Base-by-base conservation (phyloP, 2,113 vertebrate genomes). In the Acanthochromis polyacanthus region DNA sequence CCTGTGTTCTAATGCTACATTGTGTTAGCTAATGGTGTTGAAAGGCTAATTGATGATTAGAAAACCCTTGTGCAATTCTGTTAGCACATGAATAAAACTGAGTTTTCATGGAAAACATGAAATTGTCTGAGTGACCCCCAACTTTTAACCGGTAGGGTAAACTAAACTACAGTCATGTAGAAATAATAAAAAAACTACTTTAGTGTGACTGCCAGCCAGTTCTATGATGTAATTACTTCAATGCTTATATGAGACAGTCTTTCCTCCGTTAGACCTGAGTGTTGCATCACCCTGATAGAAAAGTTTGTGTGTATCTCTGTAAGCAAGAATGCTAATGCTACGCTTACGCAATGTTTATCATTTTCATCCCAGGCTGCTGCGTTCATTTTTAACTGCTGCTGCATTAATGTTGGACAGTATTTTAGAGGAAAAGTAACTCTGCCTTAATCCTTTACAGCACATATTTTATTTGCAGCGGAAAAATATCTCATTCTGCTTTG, bases 311-410 rank as follows among this genome's bases (percentile, higher is more conserved):
- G 36, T 36, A 40, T 75, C 75, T 64, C 20, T 59, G 63, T 48
- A 75, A 71, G 77, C 59, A 36, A 11, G 32, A 63, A 64, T 78
- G 46, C n/a, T 56, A 79, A 79, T 46, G 46, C 52, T 46, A 20
- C 11, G 70, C 61, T 78, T 43, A 71, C 23, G 60, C 56, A 66
- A 30, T 4, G 67, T 60, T 65, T 43, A 62, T 77, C 43, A 61
- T 30, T 30, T 48, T 40, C 36, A 32, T 48, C 43, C 51, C 52
- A 36, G 53, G 22, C 58, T 20, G 45, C 66, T 52, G 71, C 62
- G 32, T 71, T 77, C 23, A 25, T 55, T 55, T 58, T 50, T 11
- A 67, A 8, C 30, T 36, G 28, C 64, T 61, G 52, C 62, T 64
- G 12, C 65, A 38, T 51, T 62, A 74, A 75, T 51, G 71, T 40